Base-by-base conservation (phyloP, 2,797 vertebrate genomes). In the Sebastiscus albofasciatus region DNA sequence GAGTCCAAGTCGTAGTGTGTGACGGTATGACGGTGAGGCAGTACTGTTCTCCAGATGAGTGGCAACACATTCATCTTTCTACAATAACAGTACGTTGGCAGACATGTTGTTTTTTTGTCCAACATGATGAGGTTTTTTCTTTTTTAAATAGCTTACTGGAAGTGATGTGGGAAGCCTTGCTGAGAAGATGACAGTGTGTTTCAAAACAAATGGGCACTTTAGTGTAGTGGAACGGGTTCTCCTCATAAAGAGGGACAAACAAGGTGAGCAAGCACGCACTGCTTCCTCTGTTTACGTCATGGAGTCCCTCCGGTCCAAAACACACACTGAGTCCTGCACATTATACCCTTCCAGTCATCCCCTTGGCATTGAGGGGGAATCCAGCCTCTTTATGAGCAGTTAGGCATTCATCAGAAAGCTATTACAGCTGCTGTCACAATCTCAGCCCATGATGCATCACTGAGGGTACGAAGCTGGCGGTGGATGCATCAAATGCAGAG, bases 341-440 rank as follows among this genome's bases (percentile, higher is more conserved):
- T 72, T 62, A 70, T 33, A 64, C 39, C 67, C 76, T 77, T 83
- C 69, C 86, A 87, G 90, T 91, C 90, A 91, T 88, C 77, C 76
- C 67, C 29, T 79, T 90, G 90, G 89, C 87, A 89, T 60, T 77
- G 75, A 64, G 82, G 79, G 83, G 59, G 55, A 79, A 74, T 90
- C 86, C 82, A 75, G 72, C 58, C 61, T 78, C 77, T 87, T 82
- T 81, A 76, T 67, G 78, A 86, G 80, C 82, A 61, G 77, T 69
- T 33, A 36, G 16, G 68, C 84, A 87, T 90, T 85, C 61, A 86
- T 90, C 89, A 82, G 66, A 78, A 80, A 84, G 80, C 85, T 82
- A 90, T 88, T 86, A 87, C 76, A 79, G 85, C 89, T 83, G 83
- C 84, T 83, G 72, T 85, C 86, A 69, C 42, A 81, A 34, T 54